These are phyloP conservation scores for Tetragnatha versicolor DNA, from an alignment of 1,140 invertebrate genomes.

Conservation along the genomic window DNA sequence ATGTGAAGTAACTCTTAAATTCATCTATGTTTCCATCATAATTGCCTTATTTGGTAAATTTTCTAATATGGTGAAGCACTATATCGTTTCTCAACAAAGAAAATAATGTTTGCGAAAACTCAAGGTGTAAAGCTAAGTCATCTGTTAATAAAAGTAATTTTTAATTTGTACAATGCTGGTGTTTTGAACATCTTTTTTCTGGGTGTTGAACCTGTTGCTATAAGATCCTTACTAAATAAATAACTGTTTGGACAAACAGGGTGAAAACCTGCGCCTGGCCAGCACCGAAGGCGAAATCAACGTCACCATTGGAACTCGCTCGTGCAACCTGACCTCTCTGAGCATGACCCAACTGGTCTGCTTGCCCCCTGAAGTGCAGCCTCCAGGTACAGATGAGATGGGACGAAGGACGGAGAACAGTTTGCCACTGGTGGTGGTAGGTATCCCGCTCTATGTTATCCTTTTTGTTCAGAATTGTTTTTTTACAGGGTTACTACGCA, in stretches of 20 bases:
- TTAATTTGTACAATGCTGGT: no score
- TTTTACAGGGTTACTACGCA: no score
- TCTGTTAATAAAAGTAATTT: no score
- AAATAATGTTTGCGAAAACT: no score
- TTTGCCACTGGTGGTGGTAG: constrained; percentile 85
- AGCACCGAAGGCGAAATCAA: constrained; percentile 91
- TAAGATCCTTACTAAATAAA: no score
- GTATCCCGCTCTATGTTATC: no score
- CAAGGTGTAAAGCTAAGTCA: no score
- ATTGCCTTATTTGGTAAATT: background rate
- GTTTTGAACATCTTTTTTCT: no score
- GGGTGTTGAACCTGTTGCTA: no score
- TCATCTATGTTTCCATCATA: background rate
- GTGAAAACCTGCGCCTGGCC: constrained; percentile 88
- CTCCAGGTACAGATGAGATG: constrained; percentile 85
- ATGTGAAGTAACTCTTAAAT: background rate
- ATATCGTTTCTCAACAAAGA: no score
- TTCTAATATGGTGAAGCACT: background rate
- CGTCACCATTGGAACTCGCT: constrained; percentile 86
- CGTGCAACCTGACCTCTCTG: constrained; percentile 92
- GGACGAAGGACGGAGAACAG: constrained; percentile 77
- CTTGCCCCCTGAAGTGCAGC: constrained; percentile 83
- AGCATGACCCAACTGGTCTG: constrained; percentile 88
- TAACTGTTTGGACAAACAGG: no score
- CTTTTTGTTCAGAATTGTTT: no score